phyloP scores from a whole-genome alignment of 2,888 invertebrate species.

The Leucoma salicis region DNA sequence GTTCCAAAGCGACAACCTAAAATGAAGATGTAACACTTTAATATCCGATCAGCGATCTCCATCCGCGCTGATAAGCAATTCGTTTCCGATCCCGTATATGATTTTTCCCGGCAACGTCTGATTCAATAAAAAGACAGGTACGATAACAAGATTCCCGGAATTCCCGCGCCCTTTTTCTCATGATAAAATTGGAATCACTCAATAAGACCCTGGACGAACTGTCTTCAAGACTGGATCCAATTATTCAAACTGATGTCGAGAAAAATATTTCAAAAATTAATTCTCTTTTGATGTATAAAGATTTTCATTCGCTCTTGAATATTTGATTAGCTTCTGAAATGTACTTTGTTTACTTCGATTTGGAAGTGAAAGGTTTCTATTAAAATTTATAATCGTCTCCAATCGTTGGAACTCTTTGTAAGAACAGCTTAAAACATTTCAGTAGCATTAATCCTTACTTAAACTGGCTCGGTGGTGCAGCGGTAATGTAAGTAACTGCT shows the following conservation, averaged over 20 bases:
- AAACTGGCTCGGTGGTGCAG: too few species aligned
- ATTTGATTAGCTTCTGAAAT: conserved; percentile 29
- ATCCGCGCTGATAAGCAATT: conserved; percentile 26
- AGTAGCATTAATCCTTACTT: not conserved
- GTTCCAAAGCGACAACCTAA: not conserved
- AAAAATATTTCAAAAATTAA: conserved; percentile 30
- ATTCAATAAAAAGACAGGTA: conserved; percentile 47
- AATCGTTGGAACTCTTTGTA: conserved; percentile 12
- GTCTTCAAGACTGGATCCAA: conserved; percentile 32
- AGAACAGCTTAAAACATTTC: conserved; percentile 1
- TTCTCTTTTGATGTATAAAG: conserved; percentile 31
- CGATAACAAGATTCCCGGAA: conserved; percentile 48
- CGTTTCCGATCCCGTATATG: conserved; percentile 23
- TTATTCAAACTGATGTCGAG: conserved; percentile 28
- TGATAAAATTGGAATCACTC: conserved; percentile 51
- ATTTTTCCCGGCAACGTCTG: conserved; percentile 41
- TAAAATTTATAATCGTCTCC: conserved; percentile 31
- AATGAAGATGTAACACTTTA: conserved; percentile 6
- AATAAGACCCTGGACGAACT: conserved; percentile 40
- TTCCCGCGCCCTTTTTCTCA: conserved; percentile 39
- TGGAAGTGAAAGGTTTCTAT: conserved; percentile 16
- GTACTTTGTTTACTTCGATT: conserved; percentile 28
- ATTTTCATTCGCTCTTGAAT: conserved; percentile 31
- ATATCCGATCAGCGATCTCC: conserved; percentile 9
- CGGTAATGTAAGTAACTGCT: too few species aligned